Evolutionary conservation across 1,140 invertebrate species (phyloP).

Genomic region (Aradophagus sp.): DNA sequence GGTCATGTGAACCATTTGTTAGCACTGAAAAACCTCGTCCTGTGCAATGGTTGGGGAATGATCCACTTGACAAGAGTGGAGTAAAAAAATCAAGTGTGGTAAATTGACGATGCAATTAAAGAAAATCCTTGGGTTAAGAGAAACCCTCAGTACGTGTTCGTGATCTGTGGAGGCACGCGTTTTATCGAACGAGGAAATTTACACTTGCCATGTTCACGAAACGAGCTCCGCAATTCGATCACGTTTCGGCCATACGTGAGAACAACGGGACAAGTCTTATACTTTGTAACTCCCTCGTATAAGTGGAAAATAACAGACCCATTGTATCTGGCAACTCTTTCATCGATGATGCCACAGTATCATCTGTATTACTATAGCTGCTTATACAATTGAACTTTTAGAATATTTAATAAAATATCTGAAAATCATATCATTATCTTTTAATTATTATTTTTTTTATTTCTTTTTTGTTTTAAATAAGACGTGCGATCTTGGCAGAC

Average conservation of each 20-base stretch:
- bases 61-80: conserved; percentile 33
- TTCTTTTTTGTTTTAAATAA: no score
- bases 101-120: conserved; percentile 49
- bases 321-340: conserved; percentile 64
- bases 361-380: no score
- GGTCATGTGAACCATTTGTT: no score
- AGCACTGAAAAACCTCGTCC: no score
- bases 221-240: conserved; percentile 57
- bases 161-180: conserved; percentile 43
- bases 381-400: no score
- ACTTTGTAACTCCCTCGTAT: conserved; percentile 55
- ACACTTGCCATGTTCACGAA: conserved; percentile 64
- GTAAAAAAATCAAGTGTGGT: conserved; percentile 48
- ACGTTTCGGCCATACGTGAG: conserved; percentile 65
- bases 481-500: no score
- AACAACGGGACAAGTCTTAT: conserved; percentile 57
- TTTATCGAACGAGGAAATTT: conserved; percentile 49
- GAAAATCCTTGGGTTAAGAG: conserved; percentile 43
- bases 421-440: no score
- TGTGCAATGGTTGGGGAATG: no score
- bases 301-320: conserved; percentile 70
- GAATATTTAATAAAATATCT: no score
- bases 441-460: no score
- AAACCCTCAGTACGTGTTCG: conserved; percentile 44
- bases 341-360: conserved; percentile 45